Base-by-base conservation (phyloP, 92 coral and sea anemone species). In the Meandrina meandrites region DNA sequence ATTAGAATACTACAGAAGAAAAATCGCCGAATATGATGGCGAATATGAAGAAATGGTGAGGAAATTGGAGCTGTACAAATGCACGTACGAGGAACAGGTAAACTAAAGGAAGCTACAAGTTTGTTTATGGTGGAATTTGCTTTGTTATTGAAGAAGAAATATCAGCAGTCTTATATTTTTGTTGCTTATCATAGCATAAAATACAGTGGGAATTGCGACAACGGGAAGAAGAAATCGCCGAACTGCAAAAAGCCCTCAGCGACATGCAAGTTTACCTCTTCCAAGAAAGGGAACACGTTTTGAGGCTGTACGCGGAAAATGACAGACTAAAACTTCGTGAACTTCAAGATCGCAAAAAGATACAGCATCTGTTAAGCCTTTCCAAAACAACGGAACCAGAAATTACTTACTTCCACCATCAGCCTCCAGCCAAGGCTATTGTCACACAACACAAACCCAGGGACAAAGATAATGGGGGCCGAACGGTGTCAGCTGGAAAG, bases 231-330 rank as follows among this genome's bases (percentile, higher is more conserved):
- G 99, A 97, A 86, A 97, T 97, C 36, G 94, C 96, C 54, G 99
- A 97, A 70, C 93, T 97, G 35, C 99, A 97, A 86, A 97, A 97
- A 82, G 99, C 99, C n/a, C 88, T 97, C 69, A 97, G 99, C 57
- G 99, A 97, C 86, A 97, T 97, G 99, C 99, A 97, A 89, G 97
- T 95, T 67, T 97, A 97, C 83, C 93, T 97, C 18, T 97, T 97
- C 78, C 99, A 97, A 91, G 99, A 97, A 79, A 88, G 99, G 74
- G 99, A 97, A 60, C 98, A 97, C 71, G 99, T 97, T 58, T 86
- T 97, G 75, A 89, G 99, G 48, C 91, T 97, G 67, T 97, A 97
- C 81, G 98, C 99, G 42, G 99, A 97, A 88, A 97, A 97, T 81
- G 99, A 97, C 91, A 85, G 99, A 74, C 85, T 97, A 11, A 97